Base-by-base conservation (phyloP, 2,888 invertebrate genomes). In the Polydrusus cervinus region DNA sequence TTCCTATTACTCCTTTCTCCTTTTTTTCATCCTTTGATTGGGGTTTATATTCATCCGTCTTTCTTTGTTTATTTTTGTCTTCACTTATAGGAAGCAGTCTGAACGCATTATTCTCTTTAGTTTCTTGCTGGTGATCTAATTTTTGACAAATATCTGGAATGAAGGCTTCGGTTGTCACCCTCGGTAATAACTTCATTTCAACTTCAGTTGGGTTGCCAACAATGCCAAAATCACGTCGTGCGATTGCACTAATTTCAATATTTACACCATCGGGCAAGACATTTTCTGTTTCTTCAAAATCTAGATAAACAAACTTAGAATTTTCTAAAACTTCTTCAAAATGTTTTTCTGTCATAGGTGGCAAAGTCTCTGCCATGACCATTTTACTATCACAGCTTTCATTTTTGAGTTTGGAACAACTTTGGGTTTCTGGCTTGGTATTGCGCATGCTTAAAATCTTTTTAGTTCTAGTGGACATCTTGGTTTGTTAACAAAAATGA, bases 381-480 rank as follows among this genome's bases (percentile, higher is more conserved):
- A 10, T 43, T 43, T 43, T 43, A 43, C 43, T 43, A 43, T 43
- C 43, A 43, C 43, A 43, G 43, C 10, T 43, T 43, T 43, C 7
- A 43, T 43, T 6, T 43, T 43, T 43, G 7, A 11, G 43, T 10
- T 43, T 43, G 13, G 10, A 43, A 43, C 13, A 10, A 43, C 43
- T 43, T 43, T 43, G 38, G 43, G 43, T 43, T 43, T 43, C 43
- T 43, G 13, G 43, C 43, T 43, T 43, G 43, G 43, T 43, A 43
- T 43, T 43, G 43, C 43, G 13, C 43, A 43, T 43, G 43, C 10
- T 11, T 43, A 43, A 43, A 10, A 43, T 43, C 10, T 7, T 43
- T 43, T 43, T 43, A 43, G 43, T 43, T 43, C 43, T 43, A 11
- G 7, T 7, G 43, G 43, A 43, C 43, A 43, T 43, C 43, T 43